These are phyloP conservation scores for Nephrocerus scutellatus DNA, from an alignment of 2,888 invertebrate species.

Conservation along the genomic window DNA sequence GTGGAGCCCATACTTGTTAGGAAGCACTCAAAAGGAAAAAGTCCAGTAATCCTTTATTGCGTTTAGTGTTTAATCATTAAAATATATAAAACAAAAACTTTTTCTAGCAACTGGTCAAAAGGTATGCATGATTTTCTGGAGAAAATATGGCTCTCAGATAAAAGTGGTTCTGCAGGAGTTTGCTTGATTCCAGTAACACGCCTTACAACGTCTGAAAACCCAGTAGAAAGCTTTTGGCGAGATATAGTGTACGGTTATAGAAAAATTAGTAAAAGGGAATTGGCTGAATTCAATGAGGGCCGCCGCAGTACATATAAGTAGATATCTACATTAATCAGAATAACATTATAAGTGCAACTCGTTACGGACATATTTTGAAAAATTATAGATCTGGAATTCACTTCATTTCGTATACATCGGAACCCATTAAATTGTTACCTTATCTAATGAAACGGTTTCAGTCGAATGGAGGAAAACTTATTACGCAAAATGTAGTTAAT, in stretches of 20 bases:
- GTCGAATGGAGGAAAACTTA: slow-evolving; percentile 54
- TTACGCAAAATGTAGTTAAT: slow-evolving; percentile 50
- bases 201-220: slow-evolving; percentile 36
- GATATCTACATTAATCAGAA: not conserved
- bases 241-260: slow-evolving; percentile 48
- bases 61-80: not conserved
- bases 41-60: slow-evolving; percentile 47
- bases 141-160: slow-evolving; percentile 56
- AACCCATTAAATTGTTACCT: slow-evolving; percentile 59
- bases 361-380: no score
- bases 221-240: slow-evolving; percentile 44
- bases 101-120: slow-evolving; percentile 58
- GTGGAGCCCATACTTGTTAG: slow-evolving; percentile 63
- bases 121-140: slow-evolving; percentile 55
- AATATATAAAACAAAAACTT: not conserved
- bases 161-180: slow-evolving; percentile 49
- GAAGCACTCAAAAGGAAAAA: slow-evolving; percentile 51
- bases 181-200: slow-evolving; percentile 47
- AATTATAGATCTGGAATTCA: slow-evolving; percentile 56
- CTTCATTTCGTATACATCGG: slow-evolving; percentile 62
- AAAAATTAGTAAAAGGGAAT: slow-evolving; percentile 34
- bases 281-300: slow-evolving; percentile 41
- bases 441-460: slow-evolving; percentile 59
- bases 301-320: slow-evolving; percentile 46
- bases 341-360: no score